Evolutionary conservation across 2,113 vertebrate genomes (phyloP).

Genomic region (Hemiprocne comata): DNA sequence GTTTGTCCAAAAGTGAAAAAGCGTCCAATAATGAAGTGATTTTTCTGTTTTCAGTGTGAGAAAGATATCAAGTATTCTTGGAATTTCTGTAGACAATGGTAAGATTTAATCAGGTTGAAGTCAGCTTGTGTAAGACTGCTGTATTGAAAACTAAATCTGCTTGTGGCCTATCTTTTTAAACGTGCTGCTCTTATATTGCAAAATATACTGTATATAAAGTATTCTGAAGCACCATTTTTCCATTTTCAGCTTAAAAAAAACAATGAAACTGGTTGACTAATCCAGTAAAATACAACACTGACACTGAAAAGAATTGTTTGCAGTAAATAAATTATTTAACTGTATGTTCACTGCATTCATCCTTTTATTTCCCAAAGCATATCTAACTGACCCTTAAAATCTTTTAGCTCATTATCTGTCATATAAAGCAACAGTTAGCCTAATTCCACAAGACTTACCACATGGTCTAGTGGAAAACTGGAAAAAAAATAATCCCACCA

Average conservation of each 20-base stretch:
- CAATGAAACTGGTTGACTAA: constrained; percentile 40
- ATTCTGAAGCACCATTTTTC: constrained; percentile 23
- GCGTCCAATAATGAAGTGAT: constrained; percentile 87
- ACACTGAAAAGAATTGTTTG: constrained; percentile 18
- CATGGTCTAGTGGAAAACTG: neutral
- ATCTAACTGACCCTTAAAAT: constrained; percentile 45
- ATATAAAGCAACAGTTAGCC: neutral
- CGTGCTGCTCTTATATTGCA: constrained; percentile 73
- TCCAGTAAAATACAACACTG: constrained; percentile 19
- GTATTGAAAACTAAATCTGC: constrained; percentile 69
- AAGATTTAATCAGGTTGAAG: constrained; percentile 88
- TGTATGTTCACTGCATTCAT: constrained; percentile 7
- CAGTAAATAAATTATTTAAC: constrained; percentile 24
- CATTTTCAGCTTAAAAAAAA: constrained; percentile 19
- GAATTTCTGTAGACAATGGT: constrained; percentile 99
- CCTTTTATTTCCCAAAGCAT: constrained; percentile 9
- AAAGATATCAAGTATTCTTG: constrained; percentile 99
- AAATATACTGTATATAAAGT: neutral
- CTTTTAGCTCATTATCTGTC: constrained; percentile 13
- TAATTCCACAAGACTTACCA: neutral
- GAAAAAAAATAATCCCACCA: neutral
- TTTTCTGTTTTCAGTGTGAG: constrained; percentile 99
- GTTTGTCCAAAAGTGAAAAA: constrained; percentile 74
- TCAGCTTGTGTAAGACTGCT: constrained; percentile 76
- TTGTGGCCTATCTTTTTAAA: constrained; percentile 74